Evolutionary conservation across 2,113 vertebrate species (phyloP).

Genomic region (Nematolebias whitei): DNA sequence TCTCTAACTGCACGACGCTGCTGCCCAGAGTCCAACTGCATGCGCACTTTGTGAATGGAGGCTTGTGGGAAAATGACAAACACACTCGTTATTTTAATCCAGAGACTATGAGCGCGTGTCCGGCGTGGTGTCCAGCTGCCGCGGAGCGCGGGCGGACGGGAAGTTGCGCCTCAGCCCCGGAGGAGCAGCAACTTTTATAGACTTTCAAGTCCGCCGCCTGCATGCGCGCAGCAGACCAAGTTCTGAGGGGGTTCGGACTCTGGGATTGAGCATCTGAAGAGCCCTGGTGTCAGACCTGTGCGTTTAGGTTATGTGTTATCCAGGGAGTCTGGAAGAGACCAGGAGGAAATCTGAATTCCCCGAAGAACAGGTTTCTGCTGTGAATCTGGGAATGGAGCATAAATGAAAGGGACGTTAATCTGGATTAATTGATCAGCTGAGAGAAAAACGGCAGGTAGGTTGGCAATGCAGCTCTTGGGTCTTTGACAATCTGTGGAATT

Average conservation of each 20-base stretch:
- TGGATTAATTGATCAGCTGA: slow-evolving; percentile 77
- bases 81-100: slow-evolving; percentile 7
- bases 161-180: slow-evolving; percentile 67
- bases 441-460: slow-evolving; percentile 78
- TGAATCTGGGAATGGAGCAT: slow-evolving; percentile 75
- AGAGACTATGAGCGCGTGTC: slow-evolving; percentile 43
- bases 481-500: neutral
- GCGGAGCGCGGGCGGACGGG: slow-evolving; percentile 46
- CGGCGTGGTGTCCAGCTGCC: slow-evolving; percentile 31
- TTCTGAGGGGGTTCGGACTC: slow-evolving; percentile 50
- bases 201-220: slow-evolving; percentile 60
- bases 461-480: neutral
- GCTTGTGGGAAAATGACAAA: slow-evolving; percentile 8
- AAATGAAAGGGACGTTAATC: slow-evolving; percentile 74
- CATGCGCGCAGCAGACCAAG: slow-evolving; percentile 46
- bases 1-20: slow-evolving; percentile 52
- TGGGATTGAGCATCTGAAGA: slow-evolving; percentile 42
- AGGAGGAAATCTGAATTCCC: slow-evolving; percentile 67
- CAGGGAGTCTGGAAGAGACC: slow-evolving; percentile 54
- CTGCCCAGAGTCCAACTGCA: slow-evolving; percentile 26
- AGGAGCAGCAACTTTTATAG: slow-evolving; percentile 78
- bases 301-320: slow-evolving; percentile 62
- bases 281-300: slow-evolving; percentile 30
- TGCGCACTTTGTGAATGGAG: slow-evolving; percentile 27
- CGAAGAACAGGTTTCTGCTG: slow-evolving; percentile 49